These are phyloP conservation scores for Cryptomyrus ogoouensis DNA, from an alignment of 2,113 vertebrate species.

Conservation along the genomic window DNA sequence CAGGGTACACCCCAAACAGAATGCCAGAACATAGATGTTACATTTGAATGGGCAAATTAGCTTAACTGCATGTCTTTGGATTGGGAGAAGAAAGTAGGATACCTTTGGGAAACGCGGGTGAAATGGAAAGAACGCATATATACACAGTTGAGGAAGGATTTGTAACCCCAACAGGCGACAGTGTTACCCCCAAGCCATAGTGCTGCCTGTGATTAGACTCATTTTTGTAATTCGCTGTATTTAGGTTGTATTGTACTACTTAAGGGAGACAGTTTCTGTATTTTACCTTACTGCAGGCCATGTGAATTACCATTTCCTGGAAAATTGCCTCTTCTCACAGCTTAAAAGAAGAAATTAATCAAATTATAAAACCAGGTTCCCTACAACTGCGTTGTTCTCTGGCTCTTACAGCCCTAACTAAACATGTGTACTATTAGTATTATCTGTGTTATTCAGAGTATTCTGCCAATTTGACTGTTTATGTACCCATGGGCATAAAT, in stretches of 20 bases:
- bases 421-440: not conserved
- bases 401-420: not conserved
- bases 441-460: not conserved
- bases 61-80: not conserved
- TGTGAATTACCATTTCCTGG: not conserved
- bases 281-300: slow-evolving; percentile 12
- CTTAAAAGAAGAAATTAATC: not conserved
- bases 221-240: slow-evolving; percentile 6
- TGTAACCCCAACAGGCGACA: not conserved
- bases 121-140: not conserved
- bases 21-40: slow-evolving; percentile 17
- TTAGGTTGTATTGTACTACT: slow-evolving; percentile 5
- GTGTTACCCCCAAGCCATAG: not conserved
- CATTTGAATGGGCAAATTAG: not conserved
- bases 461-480: not conserved
- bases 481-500: too few relatives aligned
- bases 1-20: not conserved
- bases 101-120: not conserved
- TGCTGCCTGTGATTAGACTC: not conserved
- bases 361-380: not conserved
- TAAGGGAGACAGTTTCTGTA: not conserved
- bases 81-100: not conserved
- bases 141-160: not conserved
- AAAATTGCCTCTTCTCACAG: not conserved
- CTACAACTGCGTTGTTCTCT: not conserved